phyloP scores from a whole-genome alignment of 2,113 vertebrate species.

The Hydrochoerus hydrochaeris region DNA sequence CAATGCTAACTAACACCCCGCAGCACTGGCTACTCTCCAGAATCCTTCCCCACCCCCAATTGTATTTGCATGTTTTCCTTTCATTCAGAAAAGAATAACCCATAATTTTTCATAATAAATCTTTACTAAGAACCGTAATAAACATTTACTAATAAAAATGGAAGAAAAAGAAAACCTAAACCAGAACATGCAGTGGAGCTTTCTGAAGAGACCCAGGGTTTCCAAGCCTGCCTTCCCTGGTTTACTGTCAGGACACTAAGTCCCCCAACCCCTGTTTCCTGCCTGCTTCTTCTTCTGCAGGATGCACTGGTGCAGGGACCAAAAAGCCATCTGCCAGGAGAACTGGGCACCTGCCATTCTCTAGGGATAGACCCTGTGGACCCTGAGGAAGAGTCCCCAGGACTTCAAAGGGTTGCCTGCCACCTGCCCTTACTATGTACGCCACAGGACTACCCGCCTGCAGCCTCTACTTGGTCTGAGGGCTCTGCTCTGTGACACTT shows the following conservation, averaged over 20 bases:
- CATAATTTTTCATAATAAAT: constrained; percentile 13
- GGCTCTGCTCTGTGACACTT: background rate
- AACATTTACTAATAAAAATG: constrained; percentile 16
- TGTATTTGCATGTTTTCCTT: background rate
- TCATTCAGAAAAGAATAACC: background rate
- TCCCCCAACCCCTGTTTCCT: background rate
- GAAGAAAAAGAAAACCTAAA: background rate
- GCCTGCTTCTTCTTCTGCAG: background rate
- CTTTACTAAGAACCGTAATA: background rate
- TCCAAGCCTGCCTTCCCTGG: background rate
- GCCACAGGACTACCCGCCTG: background rate
- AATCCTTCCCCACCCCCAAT: background rate
- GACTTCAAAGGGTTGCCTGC: too few species aligned
- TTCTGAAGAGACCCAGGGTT: background rate
- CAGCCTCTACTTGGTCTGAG: background rate
- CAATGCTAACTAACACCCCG: background rate
- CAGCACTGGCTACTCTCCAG: background rate
- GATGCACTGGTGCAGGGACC: too few species aligned
- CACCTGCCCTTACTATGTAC: background rate
- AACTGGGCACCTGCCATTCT: background rate
- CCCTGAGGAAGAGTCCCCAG: background rate
- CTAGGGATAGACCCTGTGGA: background rate
- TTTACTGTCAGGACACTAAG: background rate
- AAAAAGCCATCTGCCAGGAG: background rate
- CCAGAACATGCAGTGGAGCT: background rate